Evolutionary conservation across 2,888 invertebrate genomes (phyloP).

Genomic region (Chloromyia formosa): DNA sequence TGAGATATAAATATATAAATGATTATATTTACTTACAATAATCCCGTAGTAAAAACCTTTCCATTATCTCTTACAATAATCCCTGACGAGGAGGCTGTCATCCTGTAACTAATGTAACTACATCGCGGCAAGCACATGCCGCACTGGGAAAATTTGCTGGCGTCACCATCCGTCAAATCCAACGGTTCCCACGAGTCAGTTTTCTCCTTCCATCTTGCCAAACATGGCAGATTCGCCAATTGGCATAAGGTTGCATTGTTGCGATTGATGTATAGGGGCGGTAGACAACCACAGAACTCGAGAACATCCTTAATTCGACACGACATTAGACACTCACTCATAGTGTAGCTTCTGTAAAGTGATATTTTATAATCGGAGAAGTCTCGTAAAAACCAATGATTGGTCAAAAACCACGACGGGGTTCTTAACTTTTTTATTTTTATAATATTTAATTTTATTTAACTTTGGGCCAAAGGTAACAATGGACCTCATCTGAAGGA

Average conservation of each 20-base stretch:
- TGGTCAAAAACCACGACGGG: too few species aligned
- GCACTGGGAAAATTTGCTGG: constrained; percentile 52
- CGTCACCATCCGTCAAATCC: constrained; percentile 45
- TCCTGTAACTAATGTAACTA: constrained; percentile 56
- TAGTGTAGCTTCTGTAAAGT: constrained; percentile 57
- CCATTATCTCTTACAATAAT: constrained; percentile 49
- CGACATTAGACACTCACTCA: constrained; percentile 59
- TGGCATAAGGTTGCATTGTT: constrained; percentile 54
- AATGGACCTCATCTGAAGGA: too few species aligned
- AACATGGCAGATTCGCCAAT: constrained; percentile 57
- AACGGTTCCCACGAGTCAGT: constrained; percentile 56
- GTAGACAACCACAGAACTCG: constrained; percentile 59
- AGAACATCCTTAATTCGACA: constrained; percentile 58
- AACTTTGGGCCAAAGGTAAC: too few species aligned
- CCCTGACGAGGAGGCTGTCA: constrained; percentile 54
- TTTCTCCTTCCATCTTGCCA: constrained; percentile 56
- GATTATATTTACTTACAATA: constrained; percentile 52
- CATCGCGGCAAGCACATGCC: constrained; percentile 58
- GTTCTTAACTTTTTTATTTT: too few species aligned
- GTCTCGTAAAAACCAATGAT: too few species aligned
- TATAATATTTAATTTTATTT: too few species aligned
- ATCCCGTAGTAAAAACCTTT: constrained; percentile 42
- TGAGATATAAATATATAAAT: too few species aligned
- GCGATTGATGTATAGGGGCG: constrained; percentile 54
- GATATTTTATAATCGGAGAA: too few species aligned